Conservation (phyloP, 1,140 invertebrate genomes). For the Glossosoma conforme region DNA sequence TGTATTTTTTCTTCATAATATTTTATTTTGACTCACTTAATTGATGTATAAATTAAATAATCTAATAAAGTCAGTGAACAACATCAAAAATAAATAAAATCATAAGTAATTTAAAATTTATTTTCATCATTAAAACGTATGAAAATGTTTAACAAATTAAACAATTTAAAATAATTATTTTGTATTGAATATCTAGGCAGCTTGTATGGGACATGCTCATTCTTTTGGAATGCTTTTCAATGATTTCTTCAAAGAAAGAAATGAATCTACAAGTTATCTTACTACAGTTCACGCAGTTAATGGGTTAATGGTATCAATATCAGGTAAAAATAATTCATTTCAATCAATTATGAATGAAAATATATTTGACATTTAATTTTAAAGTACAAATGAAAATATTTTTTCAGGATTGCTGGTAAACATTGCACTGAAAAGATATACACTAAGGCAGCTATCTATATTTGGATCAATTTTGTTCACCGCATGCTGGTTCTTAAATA, state of each 20-base stretch:
- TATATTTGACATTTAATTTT: conserved; percentile 18
- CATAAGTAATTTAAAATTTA: no score
- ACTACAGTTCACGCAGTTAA: conserved; percentile 49
- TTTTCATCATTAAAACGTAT: conserved; percentile 2
- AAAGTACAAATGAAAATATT: no score
- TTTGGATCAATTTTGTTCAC: conserved; percentile 48
- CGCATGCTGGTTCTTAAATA: conserved; percentile 46
- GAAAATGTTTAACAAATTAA: not conserved
- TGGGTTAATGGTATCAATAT: conserved; percentile 42
- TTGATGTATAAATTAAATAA: no score
- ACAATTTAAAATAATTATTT: not conserved
- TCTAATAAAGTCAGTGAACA: no score
- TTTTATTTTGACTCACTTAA: no score
- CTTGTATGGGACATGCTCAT: conserved; percentile 50
- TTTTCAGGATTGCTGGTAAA: conserved; percentile 51
- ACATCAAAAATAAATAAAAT: no score
- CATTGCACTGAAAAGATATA: conserved; percentile 45
- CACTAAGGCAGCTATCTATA: conserved; percentile 48
- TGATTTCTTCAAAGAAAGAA: conserved; percentile 54
- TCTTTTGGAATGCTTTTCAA: conserved; percentile 62
- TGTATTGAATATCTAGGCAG: conserved; percentile 40
- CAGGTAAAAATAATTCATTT: conserved; percentile 35
- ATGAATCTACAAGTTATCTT: conserved; percentile 53
- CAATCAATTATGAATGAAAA: conserved; percentile 2
- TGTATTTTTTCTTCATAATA: no score